These are phyloP conservation scores for Neodiprion lecontei DNA, from an alignment of 1,140 invertebrate genomes.

Conservation along the genomic window DNA sequence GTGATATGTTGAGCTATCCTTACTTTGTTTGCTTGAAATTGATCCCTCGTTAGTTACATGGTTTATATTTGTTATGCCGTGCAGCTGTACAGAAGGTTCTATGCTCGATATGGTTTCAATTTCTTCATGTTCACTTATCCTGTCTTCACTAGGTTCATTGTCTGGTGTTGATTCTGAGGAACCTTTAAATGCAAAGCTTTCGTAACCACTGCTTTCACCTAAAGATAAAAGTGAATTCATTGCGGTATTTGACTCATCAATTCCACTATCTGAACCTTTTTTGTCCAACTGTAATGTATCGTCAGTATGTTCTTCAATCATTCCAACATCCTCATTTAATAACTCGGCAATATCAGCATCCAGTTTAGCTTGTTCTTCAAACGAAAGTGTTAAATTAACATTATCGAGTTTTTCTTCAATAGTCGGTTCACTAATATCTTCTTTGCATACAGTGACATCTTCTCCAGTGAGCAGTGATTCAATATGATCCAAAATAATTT, in stretches of 20 bases:
- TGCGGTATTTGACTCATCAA: constrained; percentile 41
- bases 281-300: constrained; percentile 29
- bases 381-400: constrained; percentile 25
- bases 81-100: constrained; percentile 14
- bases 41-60: constrained; percentile 19
- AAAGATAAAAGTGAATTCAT: constrained; percentile 68
- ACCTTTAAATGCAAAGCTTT: constrained; percentile 76
- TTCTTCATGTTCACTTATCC: constrained; percentile 59
- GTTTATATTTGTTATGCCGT: constrained; percentile 16
- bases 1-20: constrained; percentile 29
- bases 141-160: constrained; percentile 44
- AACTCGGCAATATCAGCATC: constrained; percentile 56
- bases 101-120: constrained; percentile 45
- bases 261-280: constrained; percentile 38
- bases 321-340: constrained; percentile 44
- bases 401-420: constrained; percentile 12
- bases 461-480: constrained; percentile 40
- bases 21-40: constrained; percentile 31
- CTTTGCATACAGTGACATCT: constrained; percentile 11
- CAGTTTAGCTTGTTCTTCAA: constrained; percentile 47
- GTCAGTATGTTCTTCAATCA: constrained; percentile 18
- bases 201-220: constrained; percentile 84
- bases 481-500: constrained; percentile 47
- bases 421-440: not conserved
- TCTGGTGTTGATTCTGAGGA: constrained; percentile 53